Evolutionary conservation across 2,888 invertebrate species (phyloP), one percentile per base, ranked within the genome.

Genomic region (Theretra japonica): DNA sequence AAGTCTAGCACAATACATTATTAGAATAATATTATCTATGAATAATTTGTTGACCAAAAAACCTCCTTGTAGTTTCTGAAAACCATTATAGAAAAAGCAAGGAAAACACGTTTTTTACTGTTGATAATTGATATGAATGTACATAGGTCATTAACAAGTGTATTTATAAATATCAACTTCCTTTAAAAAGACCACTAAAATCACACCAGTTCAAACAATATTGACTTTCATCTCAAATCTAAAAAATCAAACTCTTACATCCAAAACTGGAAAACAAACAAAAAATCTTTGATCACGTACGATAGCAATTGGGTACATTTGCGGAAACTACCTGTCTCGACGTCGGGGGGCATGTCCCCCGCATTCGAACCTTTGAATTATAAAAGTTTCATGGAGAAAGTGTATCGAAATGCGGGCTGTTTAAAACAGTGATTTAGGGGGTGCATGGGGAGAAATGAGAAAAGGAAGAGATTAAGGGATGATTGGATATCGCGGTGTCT

Each of bases 331-430:
- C 65, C 48, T 65, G 65, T 48, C 41, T 17, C 33, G 23, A 21
- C 8, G 41, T 23, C 15, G 48, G 65, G 48, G 65, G 17, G 33
- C 23, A n/a, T 21, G 65, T n/a, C 65, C 65, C 65, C 65, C 48
- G 25, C n/a, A 7, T 65, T 17, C 65, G 17, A 17, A 3, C 65
- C 41, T 65, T 77, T 80, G 81, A 85, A 85, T 83, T 84, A 84
- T 82, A 82, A 83, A 86, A 86, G 84, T 86, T 86, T 84, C 79
- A 74, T 76, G 74, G 77, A 80, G 82, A 81, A 83, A 84, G 81
- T 83, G 79, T 82, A 78, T 79, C 72, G 53, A 71, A 76, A 81
- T 83, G 83, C 83, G 82, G 83, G 84, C 75, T 83, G 80, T 76
- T 80, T 82, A 82, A 83, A 82, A 81, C 80, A 77, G 79, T 76